These are phyloP conservation scores for Cremastobaeus sp. DNA, from an alignment of 2,888 invertebrate genomes.

Conservation along the genomic window DNA sequence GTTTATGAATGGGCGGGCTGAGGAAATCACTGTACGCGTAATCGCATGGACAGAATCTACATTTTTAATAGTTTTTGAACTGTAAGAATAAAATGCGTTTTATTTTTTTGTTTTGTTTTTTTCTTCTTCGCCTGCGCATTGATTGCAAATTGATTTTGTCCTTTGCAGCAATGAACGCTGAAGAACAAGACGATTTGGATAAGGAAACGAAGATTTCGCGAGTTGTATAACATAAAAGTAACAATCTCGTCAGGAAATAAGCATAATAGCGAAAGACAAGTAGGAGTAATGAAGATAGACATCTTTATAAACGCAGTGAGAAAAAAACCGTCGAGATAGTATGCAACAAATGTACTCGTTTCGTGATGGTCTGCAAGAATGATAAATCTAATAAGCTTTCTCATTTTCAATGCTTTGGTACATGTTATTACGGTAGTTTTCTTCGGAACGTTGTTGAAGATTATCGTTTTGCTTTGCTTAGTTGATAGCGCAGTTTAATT, in stretches of 20 bases:
- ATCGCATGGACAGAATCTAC: too few relatives aligned
- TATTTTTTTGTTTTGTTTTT: too few relatives aligned
- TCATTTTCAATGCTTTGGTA: constrained; percentile 32
- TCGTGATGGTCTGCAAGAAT: constrained; percentile 32
- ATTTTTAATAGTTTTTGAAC: too few relatives aligned
- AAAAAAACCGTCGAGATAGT: constrained; percentile 19
- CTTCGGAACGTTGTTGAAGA: not conserved
- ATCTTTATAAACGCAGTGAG: constrained; percentile 32
- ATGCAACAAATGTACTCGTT: constrained; percentile 25
- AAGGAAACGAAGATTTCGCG: constrained; percentile 15
- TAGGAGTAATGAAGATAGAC: constrained; percentile 40
- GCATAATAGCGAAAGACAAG: constrained; percentile 29
- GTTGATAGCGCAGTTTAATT: too few relatives aligned
- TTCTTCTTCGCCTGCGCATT: too few relatives aligned
- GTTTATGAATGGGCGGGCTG: too few relatives aligned
- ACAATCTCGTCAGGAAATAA: constrained; percentile 27
- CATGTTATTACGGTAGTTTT: not conserved
- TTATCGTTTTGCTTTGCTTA: not conserved
- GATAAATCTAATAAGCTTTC: constrained; percentile 40
- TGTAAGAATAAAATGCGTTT: too few relatives aligned
- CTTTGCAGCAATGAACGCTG: too few relatives aligned
- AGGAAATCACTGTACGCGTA: too few relatives aligned
- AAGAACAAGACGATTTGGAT: too few relatives aligned
- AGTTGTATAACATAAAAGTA: constrained; percentile 14
- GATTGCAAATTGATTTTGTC: too few relatives aligned